Evolutionary conservation across 2,113 vertebrate genomes (phyloP).

Genomic region (Solenodon paradoxus): DNA sequence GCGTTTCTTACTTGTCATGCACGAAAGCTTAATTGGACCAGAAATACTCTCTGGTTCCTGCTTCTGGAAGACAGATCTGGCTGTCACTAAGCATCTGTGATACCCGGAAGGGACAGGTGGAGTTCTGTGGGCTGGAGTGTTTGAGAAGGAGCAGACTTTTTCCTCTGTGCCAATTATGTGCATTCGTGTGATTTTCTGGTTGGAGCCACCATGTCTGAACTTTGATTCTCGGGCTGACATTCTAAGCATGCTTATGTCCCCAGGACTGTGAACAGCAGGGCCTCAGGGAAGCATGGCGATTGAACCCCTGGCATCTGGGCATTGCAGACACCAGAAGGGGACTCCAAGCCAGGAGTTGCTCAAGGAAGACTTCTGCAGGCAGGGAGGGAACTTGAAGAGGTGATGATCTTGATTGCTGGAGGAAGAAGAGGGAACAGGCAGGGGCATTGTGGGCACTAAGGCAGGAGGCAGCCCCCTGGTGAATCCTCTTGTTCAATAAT

Average conservation of each 20-base stretch:
- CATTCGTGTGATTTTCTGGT: neutral
- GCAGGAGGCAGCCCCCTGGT: neutral
- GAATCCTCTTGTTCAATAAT: neutral
- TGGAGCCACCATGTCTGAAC: neutral
- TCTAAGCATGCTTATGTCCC: neutral
- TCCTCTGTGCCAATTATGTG: neutral
- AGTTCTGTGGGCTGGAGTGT: slow-evolving; percentile 60
- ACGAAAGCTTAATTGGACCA: slow-evolving; percentile 70
- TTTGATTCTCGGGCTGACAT: neutral
- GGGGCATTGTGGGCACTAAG: neutral
- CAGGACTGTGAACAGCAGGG: accelerated
- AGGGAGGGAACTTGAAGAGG: neutral
- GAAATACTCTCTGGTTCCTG: slow-evolving; percentile 66
- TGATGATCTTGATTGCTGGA: neutral
- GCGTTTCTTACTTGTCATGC: slow-evolving; percentile 50
- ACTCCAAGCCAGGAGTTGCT: neutral
- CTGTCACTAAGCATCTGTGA: slow-evolving; percentile 70
- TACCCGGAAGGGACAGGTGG: slow-evolving; percentile 57
- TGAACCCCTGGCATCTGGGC: neutral
- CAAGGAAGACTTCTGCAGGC: neutral
- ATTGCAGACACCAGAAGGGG: too few relatives aligned
- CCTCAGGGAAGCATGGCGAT: accelerated
- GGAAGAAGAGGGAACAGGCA: neutral
- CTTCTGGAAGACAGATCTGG: slow-evolving; percentile 61
- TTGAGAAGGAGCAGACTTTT: slow-evolving; percentile 21